Evolutionary conservation across 2,113 vertebrate genomes (phyloP).

Genomic region (Loxodonta africana): DNA sequence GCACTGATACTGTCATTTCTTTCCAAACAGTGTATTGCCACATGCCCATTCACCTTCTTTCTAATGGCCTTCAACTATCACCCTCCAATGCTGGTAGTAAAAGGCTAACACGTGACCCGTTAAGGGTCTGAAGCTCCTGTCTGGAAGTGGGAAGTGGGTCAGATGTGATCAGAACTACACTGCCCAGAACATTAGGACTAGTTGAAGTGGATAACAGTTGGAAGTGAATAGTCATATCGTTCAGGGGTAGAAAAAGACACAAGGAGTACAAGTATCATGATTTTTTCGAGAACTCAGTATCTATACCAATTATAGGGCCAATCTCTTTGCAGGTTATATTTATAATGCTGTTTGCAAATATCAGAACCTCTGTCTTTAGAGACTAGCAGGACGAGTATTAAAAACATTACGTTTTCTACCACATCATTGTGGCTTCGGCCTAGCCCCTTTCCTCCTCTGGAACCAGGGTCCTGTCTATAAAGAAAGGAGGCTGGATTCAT

Average conservation of each 20-base stretch:
- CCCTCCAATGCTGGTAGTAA: neutral
- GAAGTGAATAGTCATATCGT: neutral
- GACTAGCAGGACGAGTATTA: neutral
- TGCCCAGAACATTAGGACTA: neutral
- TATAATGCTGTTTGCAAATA: constrained; percentile 39
- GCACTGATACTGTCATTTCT: neutral
- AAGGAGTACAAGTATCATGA: neutral
- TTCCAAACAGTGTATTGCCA: neutral
- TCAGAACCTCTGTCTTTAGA: constrained; percentile 29
- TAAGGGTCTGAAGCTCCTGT: neutral
- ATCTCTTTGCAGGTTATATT: constrained; percentile 33
- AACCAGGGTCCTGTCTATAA: neutral
- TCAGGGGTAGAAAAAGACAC: neutral
- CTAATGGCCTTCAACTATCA: neutral
- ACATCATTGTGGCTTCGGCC: neutral
- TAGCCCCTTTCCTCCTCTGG: neutral
- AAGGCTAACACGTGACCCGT: neutral
- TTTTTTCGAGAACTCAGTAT: constrained; percentile 9
- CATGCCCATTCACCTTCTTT: neutral
- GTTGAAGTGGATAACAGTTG: neutral
- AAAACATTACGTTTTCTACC: constrained; percentile 16
- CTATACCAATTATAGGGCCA: neutral
- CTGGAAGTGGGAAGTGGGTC: neutral
- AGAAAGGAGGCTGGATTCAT: neutral
- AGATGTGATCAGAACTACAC: neutral